Conservation (phyloP, 2,797 vertebrate genomes). For the Sternotherus odoratus region DNA sequence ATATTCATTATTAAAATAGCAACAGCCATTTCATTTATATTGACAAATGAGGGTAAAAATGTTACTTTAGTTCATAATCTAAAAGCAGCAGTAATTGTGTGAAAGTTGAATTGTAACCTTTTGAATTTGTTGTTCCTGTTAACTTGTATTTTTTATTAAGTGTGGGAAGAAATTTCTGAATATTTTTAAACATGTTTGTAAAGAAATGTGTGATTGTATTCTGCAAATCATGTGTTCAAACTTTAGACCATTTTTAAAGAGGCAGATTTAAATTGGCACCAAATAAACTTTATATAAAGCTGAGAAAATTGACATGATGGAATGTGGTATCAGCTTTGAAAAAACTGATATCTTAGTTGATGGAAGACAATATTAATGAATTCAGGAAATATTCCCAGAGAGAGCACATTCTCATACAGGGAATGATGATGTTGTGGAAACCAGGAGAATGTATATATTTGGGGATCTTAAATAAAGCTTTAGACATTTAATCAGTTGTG, state of each 20-base stretch:
- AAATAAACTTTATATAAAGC: neutral
- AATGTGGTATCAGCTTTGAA: neutral
- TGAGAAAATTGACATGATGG: neutral
- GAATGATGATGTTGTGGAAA: neutral
- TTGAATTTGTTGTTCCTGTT: slow-evolving; percentile 63
- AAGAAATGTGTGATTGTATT: neutral
- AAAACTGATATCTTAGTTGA: neutral
- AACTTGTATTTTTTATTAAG: slow-evolving; percentile 44
- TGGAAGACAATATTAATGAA: neutral
- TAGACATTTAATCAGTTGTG: slow-evolving; percentile 31
- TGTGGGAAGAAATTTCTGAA: slow-evolving; percentile 31
- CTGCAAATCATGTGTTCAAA: slow-evolving; percentile 40
- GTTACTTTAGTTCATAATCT: slow-evolving; percentile 50
- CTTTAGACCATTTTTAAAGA: slow-evolving; percentile 15
- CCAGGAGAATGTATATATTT: slow-evolving; percentile 7
- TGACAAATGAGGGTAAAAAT: slow-evolving; percentile 69
- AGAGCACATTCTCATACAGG: neutral
- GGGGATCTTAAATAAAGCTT: slow-evolving; percentile 18
- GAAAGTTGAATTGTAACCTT: slow-evolving; percentile 60
- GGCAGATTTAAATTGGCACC: slow-evolving; percentile 16
- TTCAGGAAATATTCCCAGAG: neutral
- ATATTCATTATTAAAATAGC: slow-evolving; percentile 69
- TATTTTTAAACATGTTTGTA: slow-evolving; percentile 26
- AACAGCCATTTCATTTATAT: slow-evolving; percentile 54
- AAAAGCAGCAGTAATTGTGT: slow-evolving; percentile 59